These are phyloP conservation scores for Peromyscus melanophrys DNA, from an alignment of 2,797 vertebrate species.

Conservation along the genomic window DNA sequence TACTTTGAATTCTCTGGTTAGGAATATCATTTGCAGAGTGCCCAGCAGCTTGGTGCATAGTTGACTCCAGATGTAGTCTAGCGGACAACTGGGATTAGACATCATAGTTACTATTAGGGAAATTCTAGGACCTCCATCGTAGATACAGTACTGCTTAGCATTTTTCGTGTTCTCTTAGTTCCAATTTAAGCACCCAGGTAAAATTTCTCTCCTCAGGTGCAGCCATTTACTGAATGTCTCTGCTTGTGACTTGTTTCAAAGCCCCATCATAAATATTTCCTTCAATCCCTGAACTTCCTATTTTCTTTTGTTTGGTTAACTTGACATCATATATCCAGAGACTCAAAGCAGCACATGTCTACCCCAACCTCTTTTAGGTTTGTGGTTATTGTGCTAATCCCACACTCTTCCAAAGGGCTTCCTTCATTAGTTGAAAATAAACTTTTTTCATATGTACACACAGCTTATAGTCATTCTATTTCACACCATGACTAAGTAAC, in stretches of 20 bases:
- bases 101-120: neutral
- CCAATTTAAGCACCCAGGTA: neutral
- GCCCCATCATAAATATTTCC: neutral
- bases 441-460: neutral
- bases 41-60: neutral
- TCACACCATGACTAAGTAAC: neutral
- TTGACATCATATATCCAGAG: neutral
- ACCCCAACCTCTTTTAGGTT: neutral
- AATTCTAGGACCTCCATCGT: neutral
- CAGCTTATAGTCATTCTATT: neutral
- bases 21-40: neutral
- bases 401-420: neutral
- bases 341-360: neutral
- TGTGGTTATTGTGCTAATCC: neutral
- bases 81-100: neutral
- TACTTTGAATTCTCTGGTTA: neutral
- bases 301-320: neutral
- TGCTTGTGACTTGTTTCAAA: neutral
- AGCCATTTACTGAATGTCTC: neutral
- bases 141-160: neutral
- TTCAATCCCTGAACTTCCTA: neutral
- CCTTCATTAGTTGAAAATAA: neutral
- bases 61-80: neutral
- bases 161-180: neutral
- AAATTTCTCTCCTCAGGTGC: neutral